These are phyloP conservation scores for Drosophila infuscata DNA, from an alignment of 2,888 invertebrate species.

Conservation along the genomic window DNA sequence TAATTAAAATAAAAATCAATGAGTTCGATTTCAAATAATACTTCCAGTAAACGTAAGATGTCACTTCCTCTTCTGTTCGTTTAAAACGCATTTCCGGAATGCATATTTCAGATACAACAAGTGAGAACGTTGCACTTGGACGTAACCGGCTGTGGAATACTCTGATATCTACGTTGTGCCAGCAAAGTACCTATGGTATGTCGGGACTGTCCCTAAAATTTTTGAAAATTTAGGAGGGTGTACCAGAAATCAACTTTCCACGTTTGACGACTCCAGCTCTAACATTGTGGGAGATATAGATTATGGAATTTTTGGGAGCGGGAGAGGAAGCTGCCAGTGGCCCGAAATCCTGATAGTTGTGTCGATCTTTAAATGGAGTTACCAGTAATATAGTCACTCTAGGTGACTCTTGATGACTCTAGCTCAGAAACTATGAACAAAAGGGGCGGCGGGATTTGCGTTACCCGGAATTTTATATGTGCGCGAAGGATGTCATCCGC, in stretches of 20 bases:
- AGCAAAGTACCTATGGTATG: neutral
- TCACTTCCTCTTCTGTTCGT: slow-evolving; percentile 65
- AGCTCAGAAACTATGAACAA: too few relatives aligned
- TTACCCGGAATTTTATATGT: too few relatives aligned
- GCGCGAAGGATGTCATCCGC: too few relatives aligned
- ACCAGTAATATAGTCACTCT: too few relatives aligned
- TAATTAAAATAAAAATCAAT: slow-evolving; percentile 20
- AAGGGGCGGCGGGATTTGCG: too few relatives aligned
- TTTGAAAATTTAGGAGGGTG: too few relatives aligned
- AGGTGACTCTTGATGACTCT: neutral
- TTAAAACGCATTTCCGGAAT: slow-evolving; percentile 69
- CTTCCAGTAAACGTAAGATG: slow-evolving; percentile 41
- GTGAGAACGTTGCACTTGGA: neutral
- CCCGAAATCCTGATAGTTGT: too few relatives aligned
- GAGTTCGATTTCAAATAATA: slow-evolving; percentile 32
- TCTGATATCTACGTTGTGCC: neutral
- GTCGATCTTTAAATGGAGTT: neutral
- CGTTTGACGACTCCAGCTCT: neutral
- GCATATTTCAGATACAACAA: slow-evolving; percentile 41
- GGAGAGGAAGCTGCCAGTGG: neutral
- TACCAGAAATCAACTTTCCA: neutral
- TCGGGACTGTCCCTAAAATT: neutral
- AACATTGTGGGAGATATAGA: neutral
- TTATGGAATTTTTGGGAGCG: neutral
- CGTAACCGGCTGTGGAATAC: neutral